Conservation (phyloP, 1,140 invertebrate genomes). For the Euwallacea fornicatus region DNA sequence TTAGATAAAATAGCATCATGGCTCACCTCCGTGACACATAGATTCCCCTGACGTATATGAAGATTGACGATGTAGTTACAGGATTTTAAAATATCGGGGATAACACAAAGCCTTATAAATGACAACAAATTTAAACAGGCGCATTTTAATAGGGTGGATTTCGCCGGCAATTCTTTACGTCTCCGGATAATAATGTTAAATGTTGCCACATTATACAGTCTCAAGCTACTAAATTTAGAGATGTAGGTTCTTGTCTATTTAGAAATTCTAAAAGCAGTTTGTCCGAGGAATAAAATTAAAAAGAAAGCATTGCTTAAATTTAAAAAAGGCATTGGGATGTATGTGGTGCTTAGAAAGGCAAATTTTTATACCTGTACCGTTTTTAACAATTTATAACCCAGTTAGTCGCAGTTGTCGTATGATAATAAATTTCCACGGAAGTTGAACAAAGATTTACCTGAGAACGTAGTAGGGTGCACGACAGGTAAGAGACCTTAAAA, state of each 20-base stretch:
- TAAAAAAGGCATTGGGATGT: too few relatives aligned
- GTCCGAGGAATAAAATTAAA: too few relatives aligned
- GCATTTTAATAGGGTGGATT: slow-evolving; percentile 36
- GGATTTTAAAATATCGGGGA: slow-evolving; percentile 45
- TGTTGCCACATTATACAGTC: slow-evolving; percentile 16
- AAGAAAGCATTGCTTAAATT: too few relatives aligned
- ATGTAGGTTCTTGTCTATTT: too few relatives aligned
- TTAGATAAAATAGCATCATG: slow-evolving; percentile 15
- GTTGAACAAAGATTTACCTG: slow-evolving; percentile 18
- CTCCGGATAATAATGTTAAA: slow-evolving; percentile 26
- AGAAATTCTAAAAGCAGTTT: too few relatives aligned
- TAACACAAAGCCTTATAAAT: slow-evolving; percentile 46
- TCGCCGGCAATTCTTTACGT: slow-evolving; percentile 19
- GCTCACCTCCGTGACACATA: slow-evolving; percentile 28
- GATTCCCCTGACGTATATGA: slow-evolving; percentile 35
- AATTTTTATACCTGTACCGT: slow-evolving; percentile 8
- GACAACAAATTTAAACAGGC: slow-evolving; percentile 42
- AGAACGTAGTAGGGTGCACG: slow-evolving; percentile 8
- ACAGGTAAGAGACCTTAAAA: slow-evolving; percentile 21
- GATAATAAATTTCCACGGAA: slow-evolving; percentile 18
- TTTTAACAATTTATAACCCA: slow-evolving; percentile 16
- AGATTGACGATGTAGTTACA: slow-evolving; percentile 40
- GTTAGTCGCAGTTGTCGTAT: slow-evolving; percentile 21
- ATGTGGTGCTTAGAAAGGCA: too few relatives aligned
- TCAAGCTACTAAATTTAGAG: background rate